Base-by-base conservation (phyloP, 2,888 invertebrate genomes). In the Ischnura elegans region DNA sequence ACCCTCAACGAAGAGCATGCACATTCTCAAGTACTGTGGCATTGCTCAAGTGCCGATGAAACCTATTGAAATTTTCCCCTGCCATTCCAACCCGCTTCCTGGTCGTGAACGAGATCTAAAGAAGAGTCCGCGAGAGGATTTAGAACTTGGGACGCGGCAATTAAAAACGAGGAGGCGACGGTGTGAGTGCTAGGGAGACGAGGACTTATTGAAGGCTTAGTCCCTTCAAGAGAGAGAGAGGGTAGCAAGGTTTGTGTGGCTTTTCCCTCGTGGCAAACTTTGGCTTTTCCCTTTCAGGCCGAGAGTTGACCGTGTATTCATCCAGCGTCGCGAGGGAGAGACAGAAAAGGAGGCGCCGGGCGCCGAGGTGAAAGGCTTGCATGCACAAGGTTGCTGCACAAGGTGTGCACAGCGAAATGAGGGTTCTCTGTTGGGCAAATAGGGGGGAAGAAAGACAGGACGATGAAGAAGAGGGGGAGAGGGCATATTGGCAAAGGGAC, bases 341-440 rank as follows among this genome's bases (percentile, higher is more conserved):
- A n/a, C 42, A 90, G 61, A 90, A 90, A 90, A 90, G 61, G 61
- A 43, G 61, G 21, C 86, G 43, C 46, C 61, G 43, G 29, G 10
- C 51, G 51, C 19, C 21, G 61, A 61, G 43, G 90, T 55, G 55
- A 43, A 61, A 61, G 90, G 90, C 55, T 87, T 51, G 87, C 36
- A 43, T 90, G 90, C 90, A 90, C n/a, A 43, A 90, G 43, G 36
- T n/a, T 43, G 55, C 76, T 76, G 76, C 61, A 90, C 61, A 61
- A 90, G 90, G 90, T 90, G 90, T 90, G 90, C 90, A 61, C 61
- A 45, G 10, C 61, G 90, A 66, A 90, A 90, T 90, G 90, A 90
- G 90, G 90, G 76, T 76, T 90, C 42, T 66, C 43, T 36, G 90
- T 21, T 66, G 66, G 36, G 61, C 61, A 90, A 90, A 90, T 90